phyloP scores from a whole-genome alignment of 2,113 vertebrate species.

The Zosterops hypoxanthus region DNA sequence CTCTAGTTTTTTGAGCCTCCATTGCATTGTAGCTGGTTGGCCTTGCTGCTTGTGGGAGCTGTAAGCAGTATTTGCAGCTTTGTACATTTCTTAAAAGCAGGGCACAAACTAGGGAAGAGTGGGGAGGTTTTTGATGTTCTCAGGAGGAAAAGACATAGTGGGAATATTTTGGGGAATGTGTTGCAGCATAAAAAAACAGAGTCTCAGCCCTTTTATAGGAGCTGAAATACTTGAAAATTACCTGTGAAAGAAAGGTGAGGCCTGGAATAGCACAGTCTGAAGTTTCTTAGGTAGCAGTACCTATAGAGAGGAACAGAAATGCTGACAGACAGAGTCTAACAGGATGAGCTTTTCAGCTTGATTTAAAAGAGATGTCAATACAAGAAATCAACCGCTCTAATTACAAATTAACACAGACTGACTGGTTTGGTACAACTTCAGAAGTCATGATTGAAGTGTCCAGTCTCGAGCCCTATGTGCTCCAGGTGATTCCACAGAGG shows the following conservation, averaged over 20 bases:
- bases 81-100: not conserved
- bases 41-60: not conserved
- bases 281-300: not conserved
- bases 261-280: not conserved
- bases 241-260: not conserved
- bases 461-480: not conserved
- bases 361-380: not conserved
- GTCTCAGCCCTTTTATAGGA: not conserved
- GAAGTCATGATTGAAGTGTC: not conserved
- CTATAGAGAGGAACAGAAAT: not conserved
- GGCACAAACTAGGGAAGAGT: too few species aligned
- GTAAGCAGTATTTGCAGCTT: not conserved
- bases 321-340: not conserved
- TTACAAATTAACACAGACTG: not conserved
- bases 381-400: not conserved
- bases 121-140: not conserved
- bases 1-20: not conserved
- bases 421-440: not conserved
- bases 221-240: not conserved
- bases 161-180: not conserved
- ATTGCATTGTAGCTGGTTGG: fast-evolving
- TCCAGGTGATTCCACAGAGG: not conserved
- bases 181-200: not conserved
- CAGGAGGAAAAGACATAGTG: not conserved
- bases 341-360: not conserved